phyloP scores from a whole-genome alignment of 2,113 vertebrate genomes.

The Physeter macrocephalus region DNA sequence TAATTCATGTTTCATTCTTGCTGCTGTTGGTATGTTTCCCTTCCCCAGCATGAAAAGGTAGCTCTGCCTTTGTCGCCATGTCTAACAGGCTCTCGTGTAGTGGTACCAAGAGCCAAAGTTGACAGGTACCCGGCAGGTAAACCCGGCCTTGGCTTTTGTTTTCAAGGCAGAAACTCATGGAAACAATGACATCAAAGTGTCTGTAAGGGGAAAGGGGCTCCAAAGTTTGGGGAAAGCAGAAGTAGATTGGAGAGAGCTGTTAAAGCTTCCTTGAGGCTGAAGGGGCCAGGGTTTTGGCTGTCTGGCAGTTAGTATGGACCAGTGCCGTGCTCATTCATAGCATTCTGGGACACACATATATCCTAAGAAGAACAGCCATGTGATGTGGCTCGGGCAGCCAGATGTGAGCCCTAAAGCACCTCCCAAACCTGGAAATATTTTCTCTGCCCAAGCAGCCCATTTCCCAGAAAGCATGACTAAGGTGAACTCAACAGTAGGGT shows the following conservation, averaged over 20 bases:
- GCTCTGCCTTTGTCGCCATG: background rate
- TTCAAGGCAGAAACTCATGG: background rate
- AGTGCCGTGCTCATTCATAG: background rate
- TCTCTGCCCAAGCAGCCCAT: background rate
- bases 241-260: background rate
- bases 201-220: background rate
- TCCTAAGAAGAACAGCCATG: accelerated
- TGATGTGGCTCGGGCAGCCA: background rate
- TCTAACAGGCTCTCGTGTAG: background rate
- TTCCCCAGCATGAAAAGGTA: background rate
- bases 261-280: background rate
- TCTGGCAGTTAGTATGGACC: background rate
- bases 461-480: background rate
- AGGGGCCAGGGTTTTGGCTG: background rate
- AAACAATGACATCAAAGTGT: background rate
- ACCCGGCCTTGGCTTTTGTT: background rate
- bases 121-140: background rate
- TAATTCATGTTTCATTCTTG: background rate
- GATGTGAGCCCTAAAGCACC: background rate
- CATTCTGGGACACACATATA: no score
- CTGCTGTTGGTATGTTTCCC: background rate
- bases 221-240: background rate
- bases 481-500: background rate
- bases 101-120: background rate
- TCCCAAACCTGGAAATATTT: background rate